phyloP scores from a whole-genome alignment of 2,113 vertebrate genomes.

The Phyllostomus discolor region DNA sequence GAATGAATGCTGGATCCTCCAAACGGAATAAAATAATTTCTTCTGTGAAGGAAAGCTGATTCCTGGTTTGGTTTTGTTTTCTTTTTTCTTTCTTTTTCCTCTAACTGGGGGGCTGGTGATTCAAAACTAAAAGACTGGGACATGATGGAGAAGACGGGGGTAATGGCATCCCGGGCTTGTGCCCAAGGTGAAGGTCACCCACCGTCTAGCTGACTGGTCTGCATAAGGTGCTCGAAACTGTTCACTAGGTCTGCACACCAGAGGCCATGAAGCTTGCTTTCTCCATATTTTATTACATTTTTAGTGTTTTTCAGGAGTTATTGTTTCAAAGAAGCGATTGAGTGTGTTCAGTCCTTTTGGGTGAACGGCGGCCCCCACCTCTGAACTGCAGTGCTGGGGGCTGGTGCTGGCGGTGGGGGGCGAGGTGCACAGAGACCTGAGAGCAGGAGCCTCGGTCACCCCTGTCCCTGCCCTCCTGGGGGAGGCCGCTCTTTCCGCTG shows the following conservation, averaged over 20 bases:
- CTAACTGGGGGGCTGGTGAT: background rate
- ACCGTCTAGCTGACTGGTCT: background rate
- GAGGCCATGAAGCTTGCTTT: background rate
- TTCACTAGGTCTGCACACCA: too few species aligned
- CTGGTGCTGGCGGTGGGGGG: background rate
- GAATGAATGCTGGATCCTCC: background rate
- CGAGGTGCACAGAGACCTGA: too few species aligned
- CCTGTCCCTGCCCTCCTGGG: background rate
- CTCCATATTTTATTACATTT: background rate
- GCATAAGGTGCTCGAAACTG: background rate
- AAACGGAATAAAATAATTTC: conserved; percentile 68
- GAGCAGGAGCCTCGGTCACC: background rate
- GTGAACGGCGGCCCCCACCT: background rate
- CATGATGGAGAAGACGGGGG: background rate
- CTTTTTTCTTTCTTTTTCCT: background rate
- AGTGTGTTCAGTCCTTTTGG: background rate
- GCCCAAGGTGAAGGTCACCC: background rate
- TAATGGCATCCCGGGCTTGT: too few species aligned
- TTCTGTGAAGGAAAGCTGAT: conserved; percentile 76
- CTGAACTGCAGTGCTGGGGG: background rate
- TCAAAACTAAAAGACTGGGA: background rate
- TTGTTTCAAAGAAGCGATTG: background rate
- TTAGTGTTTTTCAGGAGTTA: background rate
- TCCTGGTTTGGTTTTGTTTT: background rate
- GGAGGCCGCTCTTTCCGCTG: background rate